These are phyloP conservation scores for Tachina grossa DNA, from an alignment of 2,888 invertebrate species.

Conservation along the genomic window DNA sequence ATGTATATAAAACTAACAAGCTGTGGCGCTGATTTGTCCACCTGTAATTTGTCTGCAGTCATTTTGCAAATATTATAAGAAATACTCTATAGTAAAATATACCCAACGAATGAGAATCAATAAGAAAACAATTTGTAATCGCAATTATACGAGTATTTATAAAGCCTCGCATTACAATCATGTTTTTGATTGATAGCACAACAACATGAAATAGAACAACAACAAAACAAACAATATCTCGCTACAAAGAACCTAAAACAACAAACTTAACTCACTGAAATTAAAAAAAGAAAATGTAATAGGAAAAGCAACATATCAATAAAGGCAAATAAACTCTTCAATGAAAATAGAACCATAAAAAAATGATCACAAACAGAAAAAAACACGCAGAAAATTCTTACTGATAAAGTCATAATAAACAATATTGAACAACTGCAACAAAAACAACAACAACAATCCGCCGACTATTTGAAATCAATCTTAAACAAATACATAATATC, in stretches of 20 bases:
- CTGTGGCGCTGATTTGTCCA: no score
- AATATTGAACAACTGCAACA: slow-evolving; percentile 24
- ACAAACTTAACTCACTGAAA: slow-evolving; percentile 49
- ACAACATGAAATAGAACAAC: slow-evolving; percentile 18
- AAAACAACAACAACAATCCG: slow-evolving; percentile 11
- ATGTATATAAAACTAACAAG: no score
- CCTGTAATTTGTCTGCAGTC: no score
- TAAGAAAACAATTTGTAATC: no score
- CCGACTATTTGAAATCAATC: slow-evolving; percentile 51
- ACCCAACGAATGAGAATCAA: no score
- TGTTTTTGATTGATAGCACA: slow-evolving; percentile 42
- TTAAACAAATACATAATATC: slow-evolving; percentile 37
- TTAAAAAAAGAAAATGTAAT: slow-evolving; percentile 5
- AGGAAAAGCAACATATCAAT: slow-evolving; percentile 40
- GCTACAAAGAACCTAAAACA: slow-evolving; percentile 54
- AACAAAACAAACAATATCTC: slow-evolving; percentile 47
- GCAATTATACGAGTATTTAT: no score
- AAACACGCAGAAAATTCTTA: slow-evolving; percentile 16
- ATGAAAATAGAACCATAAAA: slow-evolving; percentile 31
- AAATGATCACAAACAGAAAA: slow-evolving; percentile 1
- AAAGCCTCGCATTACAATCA: not conserved
- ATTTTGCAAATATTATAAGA: no score
- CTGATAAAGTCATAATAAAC: slow-evolving; percentile 59
- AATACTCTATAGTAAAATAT: no score
- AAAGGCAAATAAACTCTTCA: slow-evolving; percentile 42